Evolutionary conservation across 2,113 vertebrate genomes (phyloP), one percentile per base, ranked within the genome.

Genomic region (Spilogale gracilis): DNA sequence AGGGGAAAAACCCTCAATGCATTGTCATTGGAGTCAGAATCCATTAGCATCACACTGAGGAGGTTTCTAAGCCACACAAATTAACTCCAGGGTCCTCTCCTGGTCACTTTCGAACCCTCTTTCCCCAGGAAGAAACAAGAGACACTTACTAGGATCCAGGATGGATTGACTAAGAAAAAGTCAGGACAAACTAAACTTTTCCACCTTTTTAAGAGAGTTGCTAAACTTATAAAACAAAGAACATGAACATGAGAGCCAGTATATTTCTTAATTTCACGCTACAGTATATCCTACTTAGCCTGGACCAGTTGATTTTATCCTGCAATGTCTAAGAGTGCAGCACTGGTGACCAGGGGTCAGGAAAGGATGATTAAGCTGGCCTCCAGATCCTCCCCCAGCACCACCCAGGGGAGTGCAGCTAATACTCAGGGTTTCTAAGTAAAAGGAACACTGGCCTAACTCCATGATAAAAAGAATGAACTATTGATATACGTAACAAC

Each of bases 401-500:
- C 14, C 1, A 56, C 4, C 4, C 10, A 20, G 7, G 20, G 10
- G 0, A 89, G 1, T 3, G 2, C 6, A 9, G 20, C 61, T 88
- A 58, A 73, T 30, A 11, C 4, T 0, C 10, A 21, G 3, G 7
- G 3, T 71, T 63, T 81, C 20, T 83, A 89, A 25, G 17, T 61
- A 74, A 52, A 4, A 54, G 52, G 18, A 17, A 60, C 20, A 80
- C 11, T 84, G 9, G 9, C 7, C 54, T 92, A 43, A 79, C 2
- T 38, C 6, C 25, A 11, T 10, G 48, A n/a, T 89, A 32, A 84
- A 69, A 87, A 71, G 16, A 56, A 38, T 63, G 30, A 27, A 58
- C 2, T 30, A 1, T 9, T n/a, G 13, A 48, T 43, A 9, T 13
- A 43, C 3, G 4, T 2, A 76, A 30, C 17, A 0, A 8, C 5